A percentile compares a stretch with the other conserved stretches of the same genome.
Evolutionary conservation across 2,888 invertebrate species (phyloP).

Genomic region (Sarcophaga caerulescens): DNA sequence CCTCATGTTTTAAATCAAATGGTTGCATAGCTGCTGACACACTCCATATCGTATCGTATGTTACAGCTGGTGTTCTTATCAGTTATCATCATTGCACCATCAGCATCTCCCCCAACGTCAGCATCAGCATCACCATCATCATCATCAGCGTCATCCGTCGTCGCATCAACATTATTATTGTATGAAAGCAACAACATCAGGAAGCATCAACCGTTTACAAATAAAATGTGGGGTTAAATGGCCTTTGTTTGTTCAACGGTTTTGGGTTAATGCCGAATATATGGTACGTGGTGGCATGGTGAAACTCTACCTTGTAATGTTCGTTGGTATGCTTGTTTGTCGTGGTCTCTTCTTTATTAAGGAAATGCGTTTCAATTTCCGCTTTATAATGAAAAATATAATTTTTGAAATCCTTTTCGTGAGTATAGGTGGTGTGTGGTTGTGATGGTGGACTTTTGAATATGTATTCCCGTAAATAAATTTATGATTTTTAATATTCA

Average conservation of each 20-base stretch:
- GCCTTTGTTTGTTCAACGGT: slow-evolving; percentile 13
- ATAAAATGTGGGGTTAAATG: slow-evolving; percentile 54
- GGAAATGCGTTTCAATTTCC: slow-evolving; percentile 68
- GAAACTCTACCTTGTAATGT: not conserved
- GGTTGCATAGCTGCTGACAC: too few species aligned
- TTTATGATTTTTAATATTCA: slow-evolving; percentile 51
- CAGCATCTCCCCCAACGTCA: slow-evolving; percentile 19
- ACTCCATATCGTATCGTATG: too few species aligned
- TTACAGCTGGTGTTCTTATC: slow-evolving; percentile 23
- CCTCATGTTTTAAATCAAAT: too few species aligned
- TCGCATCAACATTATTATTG: not conserved
- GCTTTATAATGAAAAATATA: slow-evolving; percentile 57
- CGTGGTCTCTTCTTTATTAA: slow-evolving; percentile 29
- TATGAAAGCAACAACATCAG: slow-evolving; percentile 15
- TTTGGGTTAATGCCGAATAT: not conserved
- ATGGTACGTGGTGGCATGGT: not conserved
- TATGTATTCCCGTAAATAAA: slow-evolving; percentile 22
- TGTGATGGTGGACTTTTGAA: slow-evolving; percentile 5
- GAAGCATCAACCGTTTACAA: slow-evolving; percentile 50
- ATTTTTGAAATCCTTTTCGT: slow-evolving; percentile 29
- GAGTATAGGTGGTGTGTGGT: not conserved
- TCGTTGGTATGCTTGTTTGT: not conserved
- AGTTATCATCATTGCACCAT: slow-evolving; percentile 50
- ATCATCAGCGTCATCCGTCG: not conserved
- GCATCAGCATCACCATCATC: not conserved